These are phyloP conservation scores for Dromococcyx pavoninus DNA, from an alignment of 2,797 vertebrate species.

Conservation along the genomic window DNA sequence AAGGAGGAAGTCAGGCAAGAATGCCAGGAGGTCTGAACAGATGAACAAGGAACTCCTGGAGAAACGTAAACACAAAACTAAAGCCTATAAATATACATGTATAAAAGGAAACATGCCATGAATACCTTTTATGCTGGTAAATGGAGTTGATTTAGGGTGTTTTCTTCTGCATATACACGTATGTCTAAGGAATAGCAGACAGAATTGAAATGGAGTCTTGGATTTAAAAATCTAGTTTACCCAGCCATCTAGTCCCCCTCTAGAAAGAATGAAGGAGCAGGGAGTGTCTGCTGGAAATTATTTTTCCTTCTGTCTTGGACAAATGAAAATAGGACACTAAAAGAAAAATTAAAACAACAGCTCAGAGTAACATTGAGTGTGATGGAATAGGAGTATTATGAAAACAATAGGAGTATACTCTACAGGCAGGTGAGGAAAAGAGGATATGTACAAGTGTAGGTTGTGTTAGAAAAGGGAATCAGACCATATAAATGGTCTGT, in stretches of 20 bases:
- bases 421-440: background rate
- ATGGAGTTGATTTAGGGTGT: background rate
- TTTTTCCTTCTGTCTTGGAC: background rate
- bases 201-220: background rate
- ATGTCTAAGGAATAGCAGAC: background rate
- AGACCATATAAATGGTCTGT: background rate
- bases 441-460: background rate
- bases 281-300: accelerated
- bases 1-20: too few relatives aligned
- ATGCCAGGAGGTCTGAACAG: too few relatives aligned
- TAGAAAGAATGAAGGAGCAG: background rate
- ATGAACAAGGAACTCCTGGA: too few relatives aligned
- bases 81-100: too few relatives aligned
- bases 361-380: background rate
- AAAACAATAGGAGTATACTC: background rate
- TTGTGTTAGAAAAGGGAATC: background rate
- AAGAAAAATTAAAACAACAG: background rate
- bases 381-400: background rate
- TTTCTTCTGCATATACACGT: background rate
- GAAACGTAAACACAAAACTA: too few relatives aligned
- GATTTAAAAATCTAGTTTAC: background rate
- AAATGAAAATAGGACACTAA: background rate
- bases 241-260: background rate
- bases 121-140: background rate
- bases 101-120: background rate